These are phyloP conservation scores for Alaudala cheleensis DNA, from an alignment of 2,113 vertebrate genomes.

Conservation along the genomic window DNA sequence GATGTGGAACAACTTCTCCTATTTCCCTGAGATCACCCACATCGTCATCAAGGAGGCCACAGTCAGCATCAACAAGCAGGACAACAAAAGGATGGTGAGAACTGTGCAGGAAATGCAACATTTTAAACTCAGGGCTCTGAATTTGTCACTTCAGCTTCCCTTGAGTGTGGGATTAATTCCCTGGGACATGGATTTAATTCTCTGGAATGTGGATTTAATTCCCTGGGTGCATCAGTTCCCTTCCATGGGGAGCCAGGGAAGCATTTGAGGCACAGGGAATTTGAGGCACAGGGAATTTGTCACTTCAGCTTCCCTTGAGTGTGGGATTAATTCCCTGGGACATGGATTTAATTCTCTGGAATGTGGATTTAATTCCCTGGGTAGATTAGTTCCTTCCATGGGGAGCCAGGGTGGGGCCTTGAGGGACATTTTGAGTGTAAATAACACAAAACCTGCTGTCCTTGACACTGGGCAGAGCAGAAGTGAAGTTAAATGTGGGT, in stretches of 20 bases:
- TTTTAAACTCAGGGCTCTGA: neutral
- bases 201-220: too few relatives aligned
- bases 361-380: neutral
- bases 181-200: neutral
- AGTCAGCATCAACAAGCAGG: slow-evolving; percentile 91
- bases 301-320: neutral
- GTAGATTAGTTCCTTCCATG: neutral
- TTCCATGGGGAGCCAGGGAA: fast-evolving
- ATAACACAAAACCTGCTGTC: neutral
- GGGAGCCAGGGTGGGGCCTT: neutral
- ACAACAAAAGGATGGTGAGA: slow-evolving; percentile 93
- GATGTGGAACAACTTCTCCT: slow-evolving; percentile 85
- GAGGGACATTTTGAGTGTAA: neutral
- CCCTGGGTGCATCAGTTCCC: neutral
- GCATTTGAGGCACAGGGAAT: too few relatives aligned
- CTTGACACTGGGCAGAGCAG: neutral
- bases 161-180: too few relatives aligned
- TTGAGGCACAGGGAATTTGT: too few relatives aligned
- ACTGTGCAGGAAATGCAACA: neutral
- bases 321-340: too few relatives aligned
- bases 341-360: neutral
- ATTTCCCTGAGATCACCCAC: slow-evolving; percentile 96
- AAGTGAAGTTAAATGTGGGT: neutral
- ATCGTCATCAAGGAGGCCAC: slow-evolving; percentile 85
- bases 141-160: neutral